A percentile compares a stretch with the other conserved stretches of the same genome.
Evolutionary conservation across 2,888 invertebrate genomes (phyloP).

Genomic region (Cloeon dipterum): DNA sequence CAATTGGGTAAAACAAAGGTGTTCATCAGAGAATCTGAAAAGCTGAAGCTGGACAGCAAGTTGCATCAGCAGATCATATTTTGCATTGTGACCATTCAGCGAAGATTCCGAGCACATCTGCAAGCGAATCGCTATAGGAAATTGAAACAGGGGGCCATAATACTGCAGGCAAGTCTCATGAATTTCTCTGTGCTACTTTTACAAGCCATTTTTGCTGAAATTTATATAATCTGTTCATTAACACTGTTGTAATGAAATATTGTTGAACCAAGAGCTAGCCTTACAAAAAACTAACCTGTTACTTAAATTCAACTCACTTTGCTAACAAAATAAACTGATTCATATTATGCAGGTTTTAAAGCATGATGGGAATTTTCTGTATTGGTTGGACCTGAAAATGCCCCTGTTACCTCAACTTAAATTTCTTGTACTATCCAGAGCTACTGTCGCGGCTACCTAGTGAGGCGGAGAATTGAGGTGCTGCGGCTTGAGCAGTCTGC

Average conservation of each 20-base stretch:
- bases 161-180: slow-evolving; percentile 36
- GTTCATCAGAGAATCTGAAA: slow-evolving; percentile 83
- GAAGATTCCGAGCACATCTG: slow-evolving; percentile 68
- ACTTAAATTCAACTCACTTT: no score
- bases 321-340: no score
- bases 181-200: no score
- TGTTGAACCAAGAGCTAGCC: neutral
- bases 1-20: slow-evolving; percentile 77
- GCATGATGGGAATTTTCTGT: no score
- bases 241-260: neutral
- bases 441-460: slow-evolving; percentile 15
- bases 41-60: slow-evolving; percentile 73
- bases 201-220: neutral
- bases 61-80: slow-evolving; percentile 87
- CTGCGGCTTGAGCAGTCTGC: slow-evolving; percentile 18
- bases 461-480: slow-evolving; percentile 25
- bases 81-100: slow-evolving; percentile 73
- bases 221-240: neutral
- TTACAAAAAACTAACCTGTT: no score
- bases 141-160: slow-evolving; percentile 44
- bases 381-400: neutral
- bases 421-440: slow-evolving; percentile 2
- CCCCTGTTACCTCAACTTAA: no score
- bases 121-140: slow-evolving; percentile 43
- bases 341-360: no score